Evolutionary conservation across 2,888 invertebrate species (phyloP).

Genomic region (Arrhopalites spinosus): DNA sequence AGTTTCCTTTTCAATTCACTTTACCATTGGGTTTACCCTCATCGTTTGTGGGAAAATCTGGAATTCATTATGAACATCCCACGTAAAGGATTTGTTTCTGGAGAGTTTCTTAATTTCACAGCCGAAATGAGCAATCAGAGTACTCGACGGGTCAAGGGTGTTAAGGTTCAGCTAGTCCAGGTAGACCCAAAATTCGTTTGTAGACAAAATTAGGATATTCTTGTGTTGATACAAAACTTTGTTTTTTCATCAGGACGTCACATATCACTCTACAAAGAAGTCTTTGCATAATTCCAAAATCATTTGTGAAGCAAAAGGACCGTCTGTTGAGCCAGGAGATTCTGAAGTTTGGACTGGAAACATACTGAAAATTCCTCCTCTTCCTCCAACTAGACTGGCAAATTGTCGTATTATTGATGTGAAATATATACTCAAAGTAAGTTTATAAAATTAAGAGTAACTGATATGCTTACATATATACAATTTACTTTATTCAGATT

Average conservation of each 20-base stretch:
- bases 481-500: slow-evolving; percentile 60
- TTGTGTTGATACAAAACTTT: no score
- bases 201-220: no score
- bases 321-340: slow-evolving; percentile 56
- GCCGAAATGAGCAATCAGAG: slow-evolving; percentile 35
- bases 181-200: slow-evolving; percentile 1
- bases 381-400: slow-evolving; percentile 77
- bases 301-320: slow-evolving; percentile 19
- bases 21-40: slow-evolving; percentile 76
- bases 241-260: not conserved
- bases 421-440: slow-evolving; percentile 73
- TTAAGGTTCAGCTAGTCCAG: slow-evolving; percentile 16
- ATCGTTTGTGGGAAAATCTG: slow-evolving; percentile 76
- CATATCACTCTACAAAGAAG: not conserved
- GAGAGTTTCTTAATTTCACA: slow-evolving; percentile 24
- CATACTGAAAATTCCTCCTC: slow-evolving; percentile 69
- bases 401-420: slow-evolving; percentile 77
- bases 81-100: slow-evolving; percentile 33
- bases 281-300: not conserved
- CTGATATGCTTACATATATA: not conserved
- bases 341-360: slow-evolving; percentile 69
- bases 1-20: slow-evolving; percentile 78
- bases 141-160: slow-evolving; percentile 7
- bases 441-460: not conserved
- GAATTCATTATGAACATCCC: slow-evolving; percentile 59